Evolutionary conservation across 2,888 invertebrate species (phyloP).

Genomic region (Trissolcus japonicus): DNA sequence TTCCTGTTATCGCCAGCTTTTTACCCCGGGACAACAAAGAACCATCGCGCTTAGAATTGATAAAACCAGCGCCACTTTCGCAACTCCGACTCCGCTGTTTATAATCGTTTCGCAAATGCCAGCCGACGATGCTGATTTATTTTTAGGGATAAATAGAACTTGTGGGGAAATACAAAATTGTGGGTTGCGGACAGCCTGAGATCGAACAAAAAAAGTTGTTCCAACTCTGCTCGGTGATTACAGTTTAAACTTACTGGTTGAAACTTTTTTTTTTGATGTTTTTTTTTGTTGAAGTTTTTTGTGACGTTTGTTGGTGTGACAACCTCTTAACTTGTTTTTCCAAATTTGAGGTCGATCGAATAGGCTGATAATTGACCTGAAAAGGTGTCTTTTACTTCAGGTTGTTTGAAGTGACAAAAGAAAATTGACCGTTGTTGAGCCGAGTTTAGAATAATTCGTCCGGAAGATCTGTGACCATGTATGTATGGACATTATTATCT

Average conservation of each 20-base stretch:
- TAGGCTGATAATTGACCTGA: too few relatives aligned
- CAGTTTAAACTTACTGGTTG: too few relatives aligned
- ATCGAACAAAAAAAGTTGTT: not conserved
- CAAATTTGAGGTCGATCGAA: too few relatives aligned
- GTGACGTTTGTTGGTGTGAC: not conserved
- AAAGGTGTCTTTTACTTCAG: not conserved
- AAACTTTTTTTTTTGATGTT: not conserved
- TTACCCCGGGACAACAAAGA: constrained; percentile 28
- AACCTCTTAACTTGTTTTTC: too few relatives aligned
- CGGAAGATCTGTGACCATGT: too few relatives aligned
- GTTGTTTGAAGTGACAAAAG: not conserved
- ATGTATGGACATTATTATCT: constrained; percentile 11
- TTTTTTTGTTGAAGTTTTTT: too few relatives aligned
- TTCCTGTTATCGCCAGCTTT: constrained; percentile 28
- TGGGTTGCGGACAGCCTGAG: too few relatives aligned
- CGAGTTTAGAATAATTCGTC: too few relatives aligned
- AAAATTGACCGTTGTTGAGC: too few relatives aligned
- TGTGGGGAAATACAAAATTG: constrained; percentile 3
- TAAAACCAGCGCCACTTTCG: constrained; percentile 2
- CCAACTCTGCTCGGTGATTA: not conserved
- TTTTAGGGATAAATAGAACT: too few relatives aligned
- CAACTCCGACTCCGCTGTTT: constrained; percentile 4
- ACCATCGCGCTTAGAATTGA: constrained; percentile 32
- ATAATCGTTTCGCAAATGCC: too few relatives aligned
- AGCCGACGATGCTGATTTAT: too few relatives aligned